Percentiles rank a stretch among this genome's conserved stretches.
These are phyloP conservation scores for Syrphus vitripennis DNA, from an alignment of 2,888 invertebrate species.

Conservation along the genomic window DNA sequence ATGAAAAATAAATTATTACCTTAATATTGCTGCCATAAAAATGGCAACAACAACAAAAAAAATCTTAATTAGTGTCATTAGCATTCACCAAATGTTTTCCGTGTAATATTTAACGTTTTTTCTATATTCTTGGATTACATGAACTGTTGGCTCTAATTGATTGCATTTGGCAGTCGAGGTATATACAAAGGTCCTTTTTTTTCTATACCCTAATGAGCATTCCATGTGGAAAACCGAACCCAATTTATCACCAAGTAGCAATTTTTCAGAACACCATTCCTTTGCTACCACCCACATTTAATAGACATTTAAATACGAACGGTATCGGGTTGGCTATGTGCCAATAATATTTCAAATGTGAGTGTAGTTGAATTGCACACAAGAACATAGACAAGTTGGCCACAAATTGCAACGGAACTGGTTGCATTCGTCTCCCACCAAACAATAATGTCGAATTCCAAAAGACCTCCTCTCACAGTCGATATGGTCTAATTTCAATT, in stretches of 20 bases:
- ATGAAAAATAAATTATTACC: conserved; percentile 2
- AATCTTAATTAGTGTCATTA: conserved; percentile 22
- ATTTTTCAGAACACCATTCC: conserved; percentile 15
- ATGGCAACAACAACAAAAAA: neutral
- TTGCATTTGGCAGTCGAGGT: conserved; percentile 36
- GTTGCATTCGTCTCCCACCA: conserved; percentile 44
- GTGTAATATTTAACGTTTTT: neutral
- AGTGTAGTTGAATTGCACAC: neutral
- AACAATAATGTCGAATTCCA: conserved; percentile 25
- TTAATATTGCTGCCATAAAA: neutral
- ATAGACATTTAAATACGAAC: neutral
- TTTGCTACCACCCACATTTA: neutral
- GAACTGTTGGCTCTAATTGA: conserved; percentile 40
- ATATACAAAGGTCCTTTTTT: too few species aligned
- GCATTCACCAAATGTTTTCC: conserved; percentile 7
- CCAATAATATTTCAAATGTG: conserved; percentile 43
- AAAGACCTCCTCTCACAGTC: conserved; percentile 14
- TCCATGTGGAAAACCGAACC: conserved; percentile 42
- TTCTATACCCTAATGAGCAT: conserved; percentile 36
- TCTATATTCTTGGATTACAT: conserved; percentile 4
- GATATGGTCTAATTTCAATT: conserved; percentile 24
- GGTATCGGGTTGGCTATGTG: neutral
- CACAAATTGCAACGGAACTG: conserved; percentile 45
- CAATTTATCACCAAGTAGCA: conserved; percentile 39
- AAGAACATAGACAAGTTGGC: conserved; percentile 19